Conservation (phyloP, 2,888 invertebrate species). For the Scaptomyza caliginosa region DNA sequence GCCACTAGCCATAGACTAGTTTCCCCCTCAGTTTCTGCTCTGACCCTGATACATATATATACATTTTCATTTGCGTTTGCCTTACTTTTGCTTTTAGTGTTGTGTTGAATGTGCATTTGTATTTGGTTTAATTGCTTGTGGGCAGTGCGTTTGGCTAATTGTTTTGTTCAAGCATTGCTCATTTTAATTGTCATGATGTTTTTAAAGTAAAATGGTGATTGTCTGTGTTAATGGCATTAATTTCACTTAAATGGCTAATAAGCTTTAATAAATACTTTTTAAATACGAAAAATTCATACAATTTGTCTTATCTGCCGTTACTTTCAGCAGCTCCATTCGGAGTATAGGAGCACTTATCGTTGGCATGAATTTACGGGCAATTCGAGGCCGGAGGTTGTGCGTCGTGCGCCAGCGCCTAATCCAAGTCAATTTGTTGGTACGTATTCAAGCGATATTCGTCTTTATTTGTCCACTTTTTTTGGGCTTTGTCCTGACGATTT, state of each 20-base stretch:
- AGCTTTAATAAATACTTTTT: too few relatives aligned
- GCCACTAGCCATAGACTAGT: slow-evolving; percentile 30
- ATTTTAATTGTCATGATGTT: slow-evolving; percentile 10
- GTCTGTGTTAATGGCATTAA: background rate
- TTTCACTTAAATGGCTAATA: too few relatives aligned
- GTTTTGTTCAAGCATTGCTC: slow-evolving; percentile 15
- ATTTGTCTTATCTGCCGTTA: slow-evolving; percentile 10
- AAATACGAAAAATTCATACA: background rate
- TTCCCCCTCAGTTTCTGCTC: background rate
- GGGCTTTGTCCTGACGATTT: slow-evolving; percentile 35
- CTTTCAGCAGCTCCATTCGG: slow-evolving; percentile 92
- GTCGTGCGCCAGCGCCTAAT: slow-evolving; percentile 87
- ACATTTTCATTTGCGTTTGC: slow-evolving; percentile 10
- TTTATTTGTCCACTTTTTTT: slow-evolving; percentile 25
- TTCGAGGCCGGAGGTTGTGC: slow-evolving; percentile 89
- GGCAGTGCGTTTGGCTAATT: slow-evolving; percentile 37
- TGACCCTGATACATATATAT: slow-evolving; percentile 13
- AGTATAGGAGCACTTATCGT: slow-evolving; percentile 97
- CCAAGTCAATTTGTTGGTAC: slow-evolving; percentile 83
- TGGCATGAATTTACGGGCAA: slow-evolving; percentile 95
- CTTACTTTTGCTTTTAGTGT: slow-evolving; percentile 7
- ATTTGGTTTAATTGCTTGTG: slow-evolving; percentile 21
- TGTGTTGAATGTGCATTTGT: background rate
- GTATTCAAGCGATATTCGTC: slow-evolving; percentile 43
- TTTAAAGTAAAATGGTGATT: slow-evolving; percentile 11